These are phyloP conservation scores for Synergus gifuensis DNA, from an alignment of 2,888 invertebrate genomes.

Conservation along the genomic window DNA sequence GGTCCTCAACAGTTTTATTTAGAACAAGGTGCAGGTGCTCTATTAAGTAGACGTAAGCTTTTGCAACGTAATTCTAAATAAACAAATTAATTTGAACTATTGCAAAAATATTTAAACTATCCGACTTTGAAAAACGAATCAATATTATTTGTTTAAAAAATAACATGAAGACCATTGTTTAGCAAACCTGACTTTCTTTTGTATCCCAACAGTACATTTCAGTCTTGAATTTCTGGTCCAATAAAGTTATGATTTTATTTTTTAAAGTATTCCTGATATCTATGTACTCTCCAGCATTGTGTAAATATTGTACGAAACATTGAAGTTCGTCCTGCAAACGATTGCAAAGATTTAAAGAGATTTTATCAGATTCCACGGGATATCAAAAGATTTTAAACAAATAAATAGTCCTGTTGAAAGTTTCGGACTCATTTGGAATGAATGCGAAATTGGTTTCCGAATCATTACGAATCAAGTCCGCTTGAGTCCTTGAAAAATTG, in stretches of 20 bases:
- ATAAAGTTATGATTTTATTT: conserved; percentile 61
- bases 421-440: too few relatives aligned
- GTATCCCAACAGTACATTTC: conserved; percentile 52
- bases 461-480: too few relatives aligned
- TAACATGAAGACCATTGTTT: not conserved
- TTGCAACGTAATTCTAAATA: conserved; percentile 63
- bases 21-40: conserved; percentile 67
- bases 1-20: conserved; percentile 59
- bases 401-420: too few relatives aligned
- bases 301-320: conserved; percentile 66
- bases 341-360: too few relatives aligned
- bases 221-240: conserved; percentile 67
- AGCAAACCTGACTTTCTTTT: conserved; percentile 61
- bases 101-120: not conserved
- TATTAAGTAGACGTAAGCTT: conserved; percentile 63
- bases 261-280: conserved; percentile 60
- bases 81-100: not conserved
- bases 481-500: too few relatives aligned
- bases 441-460: too few relatives aligned
- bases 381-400: too few relatives aligned
- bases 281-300: conserved; percentile 64
- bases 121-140: not conserved
- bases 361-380: too few relatives aligned
- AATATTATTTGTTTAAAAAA: too few relatives aligned
- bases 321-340: conserved; percentile 65